Base-by-base conservation (phyloP, 2,113 vertebrate genomes). In the Corvus moneduloides region DNA sequence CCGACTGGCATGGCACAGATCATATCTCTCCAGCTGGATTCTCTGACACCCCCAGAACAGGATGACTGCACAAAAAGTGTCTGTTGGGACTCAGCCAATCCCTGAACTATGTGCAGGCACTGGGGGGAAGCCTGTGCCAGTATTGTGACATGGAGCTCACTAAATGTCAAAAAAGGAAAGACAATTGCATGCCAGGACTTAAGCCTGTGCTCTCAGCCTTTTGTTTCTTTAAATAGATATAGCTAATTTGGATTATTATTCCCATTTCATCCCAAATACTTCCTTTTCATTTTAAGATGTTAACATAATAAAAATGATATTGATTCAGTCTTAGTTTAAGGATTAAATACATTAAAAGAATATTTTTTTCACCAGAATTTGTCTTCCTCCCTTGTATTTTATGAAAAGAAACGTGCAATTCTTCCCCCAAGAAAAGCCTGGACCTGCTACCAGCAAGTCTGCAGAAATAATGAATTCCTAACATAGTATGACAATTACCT, bases 111-210 rank as follows among this genome's bases (percentile, higher is more conserved):
- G 18, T 20, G 8, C 16, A 61, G 27, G 24, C 33, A 64, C 10
- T 33, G 35, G 3, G 8, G 21, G 4, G 44, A 54, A 76, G 9
- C 9, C 68, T 55, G 13, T 20, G 15, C 23, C 30, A 13, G 5
- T 33, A 32, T 3, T 55, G 7, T 2, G 0, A 48, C 26, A 10
- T 3, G 6, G 48, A 89, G 6, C 33, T 84, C 3, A 2, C 33
- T 59, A 20, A 33, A 56, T 16, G 19, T 44, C 49, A 14, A 54
- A n/a, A 18, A 18, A 13, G 5, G 44, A 17, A 4, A 35, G 52
- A 33, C 27, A 61, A 3, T 1, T 43, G 39, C 21, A 43, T 26
- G 33, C 6, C 21, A 43, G 11, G 26, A 5, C 35, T 68, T 35
- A 11, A 69, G 14, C 15, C 15, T 5, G 1, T 67, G 14, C 17